Base-by-base conservation (phyloP, 2,113 vertebrate genomes). In the Alethe diademata region DNA sequence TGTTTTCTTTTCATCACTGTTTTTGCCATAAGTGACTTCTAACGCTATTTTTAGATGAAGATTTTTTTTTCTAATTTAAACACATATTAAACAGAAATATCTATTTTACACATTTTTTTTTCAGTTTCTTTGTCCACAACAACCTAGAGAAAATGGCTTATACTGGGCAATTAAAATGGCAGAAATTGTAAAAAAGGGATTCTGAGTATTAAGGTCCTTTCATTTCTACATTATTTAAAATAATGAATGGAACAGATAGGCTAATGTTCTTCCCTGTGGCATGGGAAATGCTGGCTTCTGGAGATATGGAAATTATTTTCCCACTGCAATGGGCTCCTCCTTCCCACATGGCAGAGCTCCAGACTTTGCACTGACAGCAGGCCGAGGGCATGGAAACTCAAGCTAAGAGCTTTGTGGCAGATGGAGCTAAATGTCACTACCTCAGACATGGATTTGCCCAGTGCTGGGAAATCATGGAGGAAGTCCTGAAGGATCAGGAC, bases 221-320 rank as follows among this genome's bases (percentile, higher is more conserved):
- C 17, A 42, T 71, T 88, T 94, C 66, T n/a, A 23, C 0, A 0
- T 58, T 69, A 42, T 66, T 86, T 86, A 24, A 65, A 94, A 79
- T 85, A 88, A 73, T 79, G 88, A 90, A 80, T 84, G 69, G 70
- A 78, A 78, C 48, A 78, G 64, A 66, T 83, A 90, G 3, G 57
- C 48, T 78, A 48, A 66, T 72, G 29, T 60, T 80, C 76, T 91
- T 81, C n/a, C 45, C 43, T 33, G 42, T 65, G 38, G 51, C 78
- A 72, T 57, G 78, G 85, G 92, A 92, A 92, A 58, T 93, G 17
- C 86, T 95, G 91, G 61, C 57, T 91, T 64, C 86, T 87, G 57
- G 48, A 93, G 92, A 90, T 91, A 89, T 2, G 50, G 92, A 93
- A 95, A 72, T 2, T 1, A 62, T 93, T 97, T 92, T 80, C 67